phyloP scores from a whole-genome alignment of 2,888 invertebrate genomes.

The Agapostemon virescens region DNA sequence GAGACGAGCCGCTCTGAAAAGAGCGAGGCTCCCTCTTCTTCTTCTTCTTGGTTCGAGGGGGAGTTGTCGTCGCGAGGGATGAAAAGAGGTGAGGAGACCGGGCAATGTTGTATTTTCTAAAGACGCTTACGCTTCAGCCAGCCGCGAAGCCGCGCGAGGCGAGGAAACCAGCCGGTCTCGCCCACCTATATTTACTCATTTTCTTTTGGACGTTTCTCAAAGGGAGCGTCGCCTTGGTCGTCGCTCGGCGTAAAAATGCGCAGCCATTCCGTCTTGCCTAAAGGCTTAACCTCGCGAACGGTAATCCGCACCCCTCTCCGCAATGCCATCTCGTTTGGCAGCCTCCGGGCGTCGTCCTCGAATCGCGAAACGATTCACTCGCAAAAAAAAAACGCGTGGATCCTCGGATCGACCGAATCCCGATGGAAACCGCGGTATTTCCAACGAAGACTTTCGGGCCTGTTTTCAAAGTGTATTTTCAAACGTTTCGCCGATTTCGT shows the following conservation, averaged over 20 bases:
- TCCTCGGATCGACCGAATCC: not conserved
- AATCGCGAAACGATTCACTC: slow-evolving; percentile 24
- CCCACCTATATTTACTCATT: slow-evolving; percentile 67
- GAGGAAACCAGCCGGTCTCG: slow-evolving; percentile 42
- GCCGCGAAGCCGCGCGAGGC: slow-evolving; percentile 54
- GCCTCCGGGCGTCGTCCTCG: not conserved
- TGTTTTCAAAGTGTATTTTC: no score
- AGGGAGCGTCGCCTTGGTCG: slow-evolving; percentile 58
- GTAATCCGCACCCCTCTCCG: slow-evolving; percentile 48
- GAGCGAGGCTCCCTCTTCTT: slow-evolving; percentile 15
- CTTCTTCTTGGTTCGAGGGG: slow-evolving; percentile 10
- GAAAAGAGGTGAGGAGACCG: slow-evolving; percentile 33
- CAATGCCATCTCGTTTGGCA: slow-evolving; percentile 42
- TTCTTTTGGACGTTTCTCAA: slow-evolving; percentile 64
- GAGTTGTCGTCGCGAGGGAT: slow-evolving; percentile 35
- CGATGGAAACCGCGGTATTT: not conserved
- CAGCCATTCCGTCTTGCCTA: slow-evolving; percentile 64
- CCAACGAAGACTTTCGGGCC: no score
- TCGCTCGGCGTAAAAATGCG: slow-evolving; percentile 65
- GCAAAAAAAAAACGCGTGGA: no score
- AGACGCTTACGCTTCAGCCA: slow-evolving; percentile 66
- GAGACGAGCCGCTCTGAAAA: slow-evolving; percentile 44
- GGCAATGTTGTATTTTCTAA: slow-evolving; percentile 63
- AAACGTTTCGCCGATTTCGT: no score
- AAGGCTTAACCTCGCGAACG: slow-evolving; percentile 62